These are phyloP conservation scores for Elaphurus davidianus DNA, from an alignment of 2,113 vertebrate genomes.

Conservation along the genomic window DNA sequence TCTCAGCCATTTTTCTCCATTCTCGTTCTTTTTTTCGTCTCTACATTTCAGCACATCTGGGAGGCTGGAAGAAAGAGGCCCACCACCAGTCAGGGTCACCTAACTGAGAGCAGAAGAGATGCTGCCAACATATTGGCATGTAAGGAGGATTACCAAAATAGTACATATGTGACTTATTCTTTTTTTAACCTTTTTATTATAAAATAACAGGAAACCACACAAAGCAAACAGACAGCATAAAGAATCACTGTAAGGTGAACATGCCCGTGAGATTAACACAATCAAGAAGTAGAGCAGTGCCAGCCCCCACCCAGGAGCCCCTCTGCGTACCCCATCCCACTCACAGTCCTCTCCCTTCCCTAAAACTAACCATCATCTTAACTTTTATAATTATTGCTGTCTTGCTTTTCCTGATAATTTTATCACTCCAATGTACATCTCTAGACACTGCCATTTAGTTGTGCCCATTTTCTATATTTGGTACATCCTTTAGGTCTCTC, in stretches of 20 bases:
- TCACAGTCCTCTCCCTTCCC: background rate
- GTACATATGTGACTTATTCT: background rate
- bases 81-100: background rate
- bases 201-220: constrained; percentile 36
- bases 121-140: background rate
- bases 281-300: background rate
- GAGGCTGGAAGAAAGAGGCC: background rate
- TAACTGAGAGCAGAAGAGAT: background rate
- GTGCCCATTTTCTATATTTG: background rate
- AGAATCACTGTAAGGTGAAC: constrained; percentile 3
- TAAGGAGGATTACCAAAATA: background rate
- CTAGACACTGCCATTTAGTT: background rate
- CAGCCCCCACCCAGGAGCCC: background rate
- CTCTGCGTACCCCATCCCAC: background rate
- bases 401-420: background rate
- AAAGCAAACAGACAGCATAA: background rate
- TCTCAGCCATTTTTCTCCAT: background rate
- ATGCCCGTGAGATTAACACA: background rate
- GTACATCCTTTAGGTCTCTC: background rate
- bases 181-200: constrained; percentile 8
- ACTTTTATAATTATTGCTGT: background rate
- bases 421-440: background rate
- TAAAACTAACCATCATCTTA: background rate
- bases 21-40: background rate
- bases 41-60: background rate